Conservation (phyloP, 1,140 invertebrate genomes). For the Helicoverpa zea region DNA sequence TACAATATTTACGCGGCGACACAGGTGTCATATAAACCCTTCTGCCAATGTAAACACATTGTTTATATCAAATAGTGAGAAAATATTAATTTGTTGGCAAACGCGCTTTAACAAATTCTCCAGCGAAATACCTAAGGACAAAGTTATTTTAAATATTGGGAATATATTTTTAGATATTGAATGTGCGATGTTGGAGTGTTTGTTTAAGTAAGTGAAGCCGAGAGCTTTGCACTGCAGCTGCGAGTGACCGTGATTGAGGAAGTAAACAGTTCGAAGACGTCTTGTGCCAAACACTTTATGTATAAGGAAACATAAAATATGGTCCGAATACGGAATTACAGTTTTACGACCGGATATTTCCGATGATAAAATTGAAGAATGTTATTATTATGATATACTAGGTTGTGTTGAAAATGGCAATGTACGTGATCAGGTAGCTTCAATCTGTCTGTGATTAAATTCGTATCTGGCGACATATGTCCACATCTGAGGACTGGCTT, state of each 20-base stretch:
- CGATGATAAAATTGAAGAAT: conserved; percentile 2
- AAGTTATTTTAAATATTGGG: conserved; percentile 16
- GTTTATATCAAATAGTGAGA: conserved; percentile 31
- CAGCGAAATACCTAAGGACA: neutral
- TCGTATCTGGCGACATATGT: conserved; percentile 17
- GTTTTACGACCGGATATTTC: neutral
- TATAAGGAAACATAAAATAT: conserved; percentile 11
- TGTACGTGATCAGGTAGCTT: neutral
- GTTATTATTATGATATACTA: neutral
- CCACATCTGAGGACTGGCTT: conserved; percentile 11
- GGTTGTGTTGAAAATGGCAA: neutral
- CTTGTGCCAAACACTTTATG: conserved; percentile 11
- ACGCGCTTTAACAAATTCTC: conserved; percentile 15
- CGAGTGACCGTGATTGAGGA: conserved; percentile 11
- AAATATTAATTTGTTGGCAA: conserved; percentile 41
- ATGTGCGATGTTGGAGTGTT: conserved; percentile 1
- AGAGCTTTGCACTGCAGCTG: conserved; percentile 12
- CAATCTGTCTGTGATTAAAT: conserved; percentile 28
- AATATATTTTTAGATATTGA: neutral
- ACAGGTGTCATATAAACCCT: conserved; percentile 36
- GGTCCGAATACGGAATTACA: neutral
- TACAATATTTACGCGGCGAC: conserved; percentile 40
- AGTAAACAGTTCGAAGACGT: conserved; percentile 6
- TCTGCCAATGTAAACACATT: conserved; percentile 48
- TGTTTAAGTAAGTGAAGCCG: neutral